Base-by-base conservation (phyloP, 2,797 vertebrate species). In the Molossus molossus region DNA sequence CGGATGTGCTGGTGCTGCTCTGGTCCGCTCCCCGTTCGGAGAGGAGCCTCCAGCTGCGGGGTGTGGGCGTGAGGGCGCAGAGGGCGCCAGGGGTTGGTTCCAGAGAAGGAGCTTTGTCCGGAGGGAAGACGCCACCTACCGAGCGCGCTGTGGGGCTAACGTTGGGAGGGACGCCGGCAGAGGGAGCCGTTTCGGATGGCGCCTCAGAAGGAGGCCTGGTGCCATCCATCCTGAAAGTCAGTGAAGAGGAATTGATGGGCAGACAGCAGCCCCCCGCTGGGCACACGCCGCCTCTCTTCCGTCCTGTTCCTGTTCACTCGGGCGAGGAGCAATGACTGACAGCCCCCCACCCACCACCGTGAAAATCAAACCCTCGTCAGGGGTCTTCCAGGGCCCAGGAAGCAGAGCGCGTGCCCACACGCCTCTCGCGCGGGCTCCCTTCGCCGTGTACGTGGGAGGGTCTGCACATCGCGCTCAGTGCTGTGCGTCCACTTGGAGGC, bases 311-410 rank as follows among this genome's bases (percentile, higher is more conserved):
- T 95, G 93, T 96, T 94, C 96, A 96, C 93, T 94, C 95, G 58
- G 94, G 70, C 91, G 20, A 77, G 95, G 97, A 97, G 94, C 64
- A 96, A 95, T 93, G 83, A 62, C 92, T 93, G 94, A 97, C 97
- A 96, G 96, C 87, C 90, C 80, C 81, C 96, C 88, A 87, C 95
- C 90, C 80, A 84, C 96, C 88, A 87, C 95, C 90, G 57, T 94
- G 96, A 91, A 96, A 97, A 96, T 97, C 96, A 94, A 97, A 90
- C 83, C 94, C 87, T 83, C 91, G 91, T 97, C 97, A 95, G 83
- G 15, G 88, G 91, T 91, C 91, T 88, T 97, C 93, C 91, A 83
- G 96, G 96, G 96, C 95, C 90, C 77, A 45, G 29, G 73, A 53
- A 58, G 90, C 79, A 65, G 86, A 95, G 89, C 9, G 33, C 6